Conservation (phyloP, 2,113 vertebrate genomes). For the Nothocercus nigrocapillus region DNA sequence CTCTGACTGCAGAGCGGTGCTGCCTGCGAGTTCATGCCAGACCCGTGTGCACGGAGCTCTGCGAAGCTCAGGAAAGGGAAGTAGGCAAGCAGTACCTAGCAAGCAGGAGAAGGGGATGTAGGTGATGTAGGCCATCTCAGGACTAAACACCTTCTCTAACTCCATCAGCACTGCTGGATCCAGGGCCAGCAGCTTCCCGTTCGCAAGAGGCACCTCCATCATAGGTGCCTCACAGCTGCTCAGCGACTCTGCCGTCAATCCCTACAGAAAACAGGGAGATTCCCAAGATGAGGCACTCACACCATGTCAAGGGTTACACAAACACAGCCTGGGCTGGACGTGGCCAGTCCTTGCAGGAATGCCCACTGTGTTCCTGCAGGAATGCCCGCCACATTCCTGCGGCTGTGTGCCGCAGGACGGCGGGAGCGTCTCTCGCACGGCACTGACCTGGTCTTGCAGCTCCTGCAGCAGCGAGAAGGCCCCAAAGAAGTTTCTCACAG, state of each 20-base stretch:
- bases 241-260: slow-evolving; percentile 16
- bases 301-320: not conserved
- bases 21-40: not conserved
- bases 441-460: slow-evolving; percentile 86
- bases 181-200: slow-evolving; percentile 76
- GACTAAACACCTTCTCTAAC: slow-evolving; percentile 91
- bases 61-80: not conserved
- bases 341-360: not conserved
- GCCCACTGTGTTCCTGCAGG: not conserved
- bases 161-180: slow-evolving; percentile 87
- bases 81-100: slow-evolving; percentile 82
- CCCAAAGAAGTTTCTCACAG: slow-evolving; percentile 87
- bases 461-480: slow-evolving; percentile 88
- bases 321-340: not conserved
- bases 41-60: accelerated
- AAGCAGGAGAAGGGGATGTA: slow-evolving; percentile 96
- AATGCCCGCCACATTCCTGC: not conserved
- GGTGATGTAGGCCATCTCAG: slow-evolving; percentile 94
- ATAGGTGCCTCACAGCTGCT: slow-evolving; percentile 77
- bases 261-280: slow-evolving; percentile 36
- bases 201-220: slow-evolving; percentile 79
- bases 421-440: not conserved
- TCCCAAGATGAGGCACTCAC: not conserved
- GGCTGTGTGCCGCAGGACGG: not conserved
- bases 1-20: not conserved